These are phyloP conservation scores for Camelus bactrianus DNA, from an alignment of 2,113 vertebrate species.

Conservation along the genomic window DNA sequence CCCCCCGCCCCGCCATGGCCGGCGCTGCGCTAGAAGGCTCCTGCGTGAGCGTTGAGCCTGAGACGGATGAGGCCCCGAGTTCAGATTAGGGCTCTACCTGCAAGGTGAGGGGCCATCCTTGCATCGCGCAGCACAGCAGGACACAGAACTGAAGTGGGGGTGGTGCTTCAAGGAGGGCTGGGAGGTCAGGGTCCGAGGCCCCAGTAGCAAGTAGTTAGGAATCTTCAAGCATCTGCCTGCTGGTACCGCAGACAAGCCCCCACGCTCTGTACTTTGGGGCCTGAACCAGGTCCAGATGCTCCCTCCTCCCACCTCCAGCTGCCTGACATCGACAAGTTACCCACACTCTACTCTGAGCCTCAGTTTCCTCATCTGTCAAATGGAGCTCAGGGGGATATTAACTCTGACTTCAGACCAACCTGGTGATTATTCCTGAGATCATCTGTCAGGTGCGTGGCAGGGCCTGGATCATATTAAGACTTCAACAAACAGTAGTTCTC, in stretches of 20 bases:
- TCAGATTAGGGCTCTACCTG: background rate
- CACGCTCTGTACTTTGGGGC: fast-evolving
- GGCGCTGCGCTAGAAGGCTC: fast-evolving
- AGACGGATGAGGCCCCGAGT: background rate
- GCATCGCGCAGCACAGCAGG: background rate
- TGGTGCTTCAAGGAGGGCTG: background rate
- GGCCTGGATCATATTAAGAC: background rate
- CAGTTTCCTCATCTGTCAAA: background rate
- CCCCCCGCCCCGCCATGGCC: fast-evolving
- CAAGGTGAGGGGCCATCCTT: background rate
- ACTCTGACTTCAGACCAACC: background rate
- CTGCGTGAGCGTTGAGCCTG: background rate
- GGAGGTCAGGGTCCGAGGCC: background rate
- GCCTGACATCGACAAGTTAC: background rate
- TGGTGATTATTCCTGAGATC: background rate
- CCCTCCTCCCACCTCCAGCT: background rate
- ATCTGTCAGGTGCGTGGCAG: background rate
- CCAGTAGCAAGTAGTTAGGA: fast-evolving
- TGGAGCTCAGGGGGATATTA: fast-evolving
- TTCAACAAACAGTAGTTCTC: background rate
- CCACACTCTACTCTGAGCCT: background rate
- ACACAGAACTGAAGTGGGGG: background rate
- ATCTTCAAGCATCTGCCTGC: background rate
- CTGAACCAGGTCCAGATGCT: background rate
- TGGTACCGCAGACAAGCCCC: fast-evolving